Percentiles rank a stretch among this genome's conserved stretches.
Conservation (phyloP, 35 echinoderm and acorn worm genomes). For the Amphiura filiformis region DNA sequence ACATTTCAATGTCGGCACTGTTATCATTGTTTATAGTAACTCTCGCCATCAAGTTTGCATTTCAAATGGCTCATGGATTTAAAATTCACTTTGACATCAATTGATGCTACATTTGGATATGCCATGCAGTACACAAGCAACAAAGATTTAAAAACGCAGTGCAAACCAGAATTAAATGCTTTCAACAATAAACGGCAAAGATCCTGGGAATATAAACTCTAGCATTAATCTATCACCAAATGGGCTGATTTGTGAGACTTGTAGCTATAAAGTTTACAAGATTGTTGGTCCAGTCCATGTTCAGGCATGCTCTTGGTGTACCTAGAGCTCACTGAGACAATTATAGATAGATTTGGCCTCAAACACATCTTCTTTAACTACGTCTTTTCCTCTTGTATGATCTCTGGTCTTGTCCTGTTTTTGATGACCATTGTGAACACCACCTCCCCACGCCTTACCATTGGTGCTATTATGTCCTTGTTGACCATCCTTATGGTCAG, state of each 20-base stretch:
- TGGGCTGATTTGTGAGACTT: too few species aligned
- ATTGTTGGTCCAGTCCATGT: too few species aligned
- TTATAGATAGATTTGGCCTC: slow-evolving; percentile 70
- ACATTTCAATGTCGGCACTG: slow-evolving; percentile 71
- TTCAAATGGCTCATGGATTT: slow-evolving; percentile 85
- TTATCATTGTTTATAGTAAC: slow-evolving; percentile 85
- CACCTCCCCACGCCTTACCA: slow-evolving; percentile 67
- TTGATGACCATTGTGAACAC: slow-evolving; percentile 80
- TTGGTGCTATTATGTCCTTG: slow-evolving; percentile 84
- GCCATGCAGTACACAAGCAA: too few species aligned
- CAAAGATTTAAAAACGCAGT: too few species aligned
- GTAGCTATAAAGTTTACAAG: too few species aligned
- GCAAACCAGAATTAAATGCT: too few species aligned
- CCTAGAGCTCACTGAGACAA: slow-evolving; percentile 73
- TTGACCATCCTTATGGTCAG: slow-evolving; percentile 72
- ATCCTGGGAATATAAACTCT: too few species aligned
- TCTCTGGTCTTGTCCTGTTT: slow-evolving; percentile 67
- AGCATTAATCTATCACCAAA: too few species aligned
- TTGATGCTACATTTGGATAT: neutral
- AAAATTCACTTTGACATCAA: slow-evolving; percentile 86
- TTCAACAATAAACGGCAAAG: too few species aligned
- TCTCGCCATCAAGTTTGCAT: slow-evolving; percentile 91
- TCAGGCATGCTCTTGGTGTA: slow-evolving; percentile 56
- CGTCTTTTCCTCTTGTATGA: slow-evolving; percentile 75
- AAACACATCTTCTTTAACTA: slow-evolving; percentile 96